Evolutionary conservation across 2,797 vertebrate genomes (phyloP).

Genomic region (Hippopotamyrus pictus): DNA sequence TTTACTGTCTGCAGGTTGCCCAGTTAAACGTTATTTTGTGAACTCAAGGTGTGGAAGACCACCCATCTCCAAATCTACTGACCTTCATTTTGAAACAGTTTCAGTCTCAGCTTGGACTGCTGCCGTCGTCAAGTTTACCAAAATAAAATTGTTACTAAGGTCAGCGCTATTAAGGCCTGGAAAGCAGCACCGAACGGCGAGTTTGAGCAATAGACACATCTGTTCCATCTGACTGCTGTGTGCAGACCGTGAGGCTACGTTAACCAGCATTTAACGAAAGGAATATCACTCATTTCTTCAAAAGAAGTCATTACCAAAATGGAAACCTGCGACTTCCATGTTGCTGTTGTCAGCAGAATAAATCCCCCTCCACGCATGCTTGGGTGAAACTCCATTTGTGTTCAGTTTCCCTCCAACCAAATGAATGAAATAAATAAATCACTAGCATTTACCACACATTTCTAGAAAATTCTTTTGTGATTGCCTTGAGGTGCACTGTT

Average conservation of each 20-base stretch:
- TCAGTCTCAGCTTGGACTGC: constrained; percentile 54
- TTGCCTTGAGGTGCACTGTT: neutral
- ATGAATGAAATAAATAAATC: constrained; percentile 10
- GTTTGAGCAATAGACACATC: neutral
- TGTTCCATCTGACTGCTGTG: neutral
- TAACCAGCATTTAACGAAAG: neutral
- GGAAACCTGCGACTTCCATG: neutral
- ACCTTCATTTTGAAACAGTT: constrained; percentile 64
- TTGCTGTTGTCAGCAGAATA: neutral
- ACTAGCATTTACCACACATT: neutral
- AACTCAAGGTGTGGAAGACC: constrained; percentile 57
- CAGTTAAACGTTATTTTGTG: constrained; percentile 62
- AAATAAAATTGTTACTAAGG: neutral
- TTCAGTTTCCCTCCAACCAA: neutral
- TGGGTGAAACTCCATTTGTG: neutral
- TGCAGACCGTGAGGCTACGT: neutral
- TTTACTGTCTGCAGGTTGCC: constrained; percentile 61
- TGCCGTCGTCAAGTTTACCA: constrained; percentile 61
- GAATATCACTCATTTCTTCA: neutral
- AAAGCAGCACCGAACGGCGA: neutral
- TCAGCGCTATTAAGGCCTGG: neutral
- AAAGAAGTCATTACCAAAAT: neutral
- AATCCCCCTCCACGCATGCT: neutral
- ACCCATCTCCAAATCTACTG: constrained; percentile 59
- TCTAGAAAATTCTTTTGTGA: neutral